Base-by-base conservation (phyloP, 2,888 invertebrate species). In the Campoplex nolae region DNA sequence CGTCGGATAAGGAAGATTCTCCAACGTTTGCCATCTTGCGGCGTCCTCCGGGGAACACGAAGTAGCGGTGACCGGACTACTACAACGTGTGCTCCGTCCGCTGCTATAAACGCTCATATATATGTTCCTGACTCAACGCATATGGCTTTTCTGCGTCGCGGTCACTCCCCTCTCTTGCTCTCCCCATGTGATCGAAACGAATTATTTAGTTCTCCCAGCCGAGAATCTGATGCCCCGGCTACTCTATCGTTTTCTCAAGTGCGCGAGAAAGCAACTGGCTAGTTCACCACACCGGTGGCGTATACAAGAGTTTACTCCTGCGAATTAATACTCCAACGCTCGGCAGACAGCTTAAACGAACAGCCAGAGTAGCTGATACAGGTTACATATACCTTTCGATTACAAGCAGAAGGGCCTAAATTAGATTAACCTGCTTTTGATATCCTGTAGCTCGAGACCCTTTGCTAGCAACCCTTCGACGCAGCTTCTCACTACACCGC, bases 1-100 rank as follows among this genome's bases (percentile, higher is more conserved):
- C 74, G 68, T 56, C 42, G 81, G 88, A 89, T 87, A 87, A 88
- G 86, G 79, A 82, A 76, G 75, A 87, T 84, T 85, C 88, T 75
- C 77, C 84, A 74, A 70, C 82, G 77, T 80, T 86, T 84, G 81
- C 88, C 86, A 84, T 85, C 83, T 85, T 85, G 88, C 76, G 68
- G 88, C 76, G 68, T 82, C 83, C 85, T 87, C 88, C 74, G 83
- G 84, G 83, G 77, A 85, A 84, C 78, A 76, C 58, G 68, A 75
- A 48, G 62, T 35, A 54, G 68, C 75, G 32, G 35, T 62, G 62
- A 80, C 70, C 76, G 76, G 48, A 48, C 58, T 68, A 48, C 58
- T 68, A 83, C 45, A 58, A 74, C 73, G 65, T 51, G 62, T 45
- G 28, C 73, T 35, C 9, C 6, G 38, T 6, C 38, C 28, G 65